Base-by-base conservation (phyloP, 2,888 invertebrate genomes). In the Drosophila macrospina region DNA sequence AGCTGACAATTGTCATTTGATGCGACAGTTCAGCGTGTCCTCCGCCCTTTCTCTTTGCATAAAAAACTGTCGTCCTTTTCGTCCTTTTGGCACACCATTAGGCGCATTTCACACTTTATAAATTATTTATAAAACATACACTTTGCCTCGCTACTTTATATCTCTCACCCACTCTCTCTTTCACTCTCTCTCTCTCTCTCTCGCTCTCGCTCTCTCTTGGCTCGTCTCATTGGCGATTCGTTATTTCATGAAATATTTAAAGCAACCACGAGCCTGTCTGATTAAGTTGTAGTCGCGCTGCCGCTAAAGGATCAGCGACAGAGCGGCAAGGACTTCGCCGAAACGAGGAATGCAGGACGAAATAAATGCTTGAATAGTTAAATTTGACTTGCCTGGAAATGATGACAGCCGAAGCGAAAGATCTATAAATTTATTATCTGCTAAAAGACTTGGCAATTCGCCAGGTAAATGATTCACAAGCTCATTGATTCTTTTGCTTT, bases 41-140 rank as follows among this genome's bases (percentile, higher is more conserved):
- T n/a, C 32, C 15, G 42, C 11, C 30, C 28, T 34, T 30, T 8
- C 13, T 36, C 10, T 1, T 11, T 8, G 8, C 4, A 5, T 13
- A 15, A 15, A 54, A 11, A 44, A 64, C 54, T 77, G 78, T 71
- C 79, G 62, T 69, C 78, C 50, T 71, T 69, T 71, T 60, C 51
- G 73, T 69, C 78, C 77, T 81, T 52, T 66, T 82, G 79, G 81
- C 86, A 85, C 80, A 60, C 86, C 89, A 89, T 88, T 88, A 89
- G 86, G 88, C 86, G 80, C 89, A 80, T 82, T 86, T 86, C 89
- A 81, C 87, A 86, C 88, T 87, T 81, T 82, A 70, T 89, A 86
- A 83, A 87, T 87, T 88, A 87, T 87, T 89, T 87, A 87, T 87
- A 64, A 76, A 82, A 59, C 76, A 74, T 73, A 78, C 77, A 73